Evolutionary conservation across 2,113 vertebrate genomes (phyloP), one percentile per base, ranked within the genome.

Genomic region (Tursiops truncatus): DNA sequence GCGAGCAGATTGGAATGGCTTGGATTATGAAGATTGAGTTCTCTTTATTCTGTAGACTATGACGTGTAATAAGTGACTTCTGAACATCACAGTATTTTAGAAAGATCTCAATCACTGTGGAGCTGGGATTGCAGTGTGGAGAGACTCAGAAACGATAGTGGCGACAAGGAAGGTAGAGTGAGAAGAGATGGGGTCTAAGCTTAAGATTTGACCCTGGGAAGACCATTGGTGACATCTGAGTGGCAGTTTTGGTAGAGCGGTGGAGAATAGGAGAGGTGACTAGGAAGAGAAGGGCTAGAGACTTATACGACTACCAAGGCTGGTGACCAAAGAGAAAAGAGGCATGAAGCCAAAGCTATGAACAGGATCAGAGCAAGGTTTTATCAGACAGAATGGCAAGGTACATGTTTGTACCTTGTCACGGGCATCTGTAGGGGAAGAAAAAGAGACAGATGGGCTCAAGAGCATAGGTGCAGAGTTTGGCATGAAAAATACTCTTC

Each of bases 141-240:
- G 73, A 58, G 33, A 47, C 31, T 86, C 13, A 2, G 58, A 81
- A 95, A 53, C 38, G 33, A 33, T 10, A 47, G 18, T 8, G 44
- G 38, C 1, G 3, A 73, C 18, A 47, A 53, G 33, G 44, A 60
- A 44, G 26, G 23, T 1, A 15, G 67, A n/a, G 23, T 4, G 28
- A 33, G 71, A n/a, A 67, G 70, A 20, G 65, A 28, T 63, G 38
- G 65, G 5, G 5, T 18, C 70, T 12, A 1, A 21, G 3, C 28
- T 26, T 5, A 31, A 11, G 33, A 25, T 23, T 6, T 28, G 26
- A 77, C 44, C 3, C 9, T 20, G 65, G 36, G 50, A 31, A 80
- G 56, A 17, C 36, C 6, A 14, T 8, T 0, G 0, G 17, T 25
- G 56, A 41, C 38, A 36, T 28, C n/a, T 0, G 25, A 63, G 56